These are phyloP conservation scores for Galagoides demidoff DNA, from an alignment of 2,797 vertebrate species.

Conservation along the genomic window DNA sequence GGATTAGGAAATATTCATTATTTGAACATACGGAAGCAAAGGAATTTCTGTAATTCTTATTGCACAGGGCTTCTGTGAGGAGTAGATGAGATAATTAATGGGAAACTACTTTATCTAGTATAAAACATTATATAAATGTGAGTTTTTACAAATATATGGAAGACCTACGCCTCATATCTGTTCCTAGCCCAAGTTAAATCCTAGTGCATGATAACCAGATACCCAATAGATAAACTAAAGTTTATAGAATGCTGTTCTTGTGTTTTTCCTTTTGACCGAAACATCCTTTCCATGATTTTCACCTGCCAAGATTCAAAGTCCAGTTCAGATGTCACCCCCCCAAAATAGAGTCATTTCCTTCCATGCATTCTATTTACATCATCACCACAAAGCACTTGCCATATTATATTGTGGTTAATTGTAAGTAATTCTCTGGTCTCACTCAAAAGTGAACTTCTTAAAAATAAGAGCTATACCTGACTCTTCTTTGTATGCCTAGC, in stretches of 20 bases:
- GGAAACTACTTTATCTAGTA: background rate
- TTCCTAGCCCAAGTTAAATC: background rate
- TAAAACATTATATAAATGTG: constrained; percentile 11
- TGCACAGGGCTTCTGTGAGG: background rate
- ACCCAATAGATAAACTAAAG: background rate
- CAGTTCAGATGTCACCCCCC: background rate
- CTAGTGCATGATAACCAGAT: background rate
- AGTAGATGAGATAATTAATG: background rate
- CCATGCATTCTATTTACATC: background rate
- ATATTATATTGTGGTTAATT: background rate
- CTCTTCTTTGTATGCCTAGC: constrained; percentile 9
- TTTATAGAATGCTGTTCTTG: background rate
- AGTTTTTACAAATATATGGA: background rate
- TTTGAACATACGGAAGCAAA: background rate
- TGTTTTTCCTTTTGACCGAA: background rate
- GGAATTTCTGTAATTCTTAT: constrained; percentile 11
- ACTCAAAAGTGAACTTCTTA: background rate
- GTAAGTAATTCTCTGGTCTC: background rate
- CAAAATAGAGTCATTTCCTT: background rate
- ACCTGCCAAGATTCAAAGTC: background rate
- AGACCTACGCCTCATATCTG: background rate
- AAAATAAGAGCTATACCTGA: background rate
- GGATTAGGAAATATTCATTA: background rate
- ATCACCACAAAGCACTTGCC: background rate
- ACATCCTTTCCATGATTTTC: background rate